These are phyloP conservation scores for Porites lobata DNA, from an alignment of 92 coral and sea anemone species.

Conservation along the genomic window DNA sequence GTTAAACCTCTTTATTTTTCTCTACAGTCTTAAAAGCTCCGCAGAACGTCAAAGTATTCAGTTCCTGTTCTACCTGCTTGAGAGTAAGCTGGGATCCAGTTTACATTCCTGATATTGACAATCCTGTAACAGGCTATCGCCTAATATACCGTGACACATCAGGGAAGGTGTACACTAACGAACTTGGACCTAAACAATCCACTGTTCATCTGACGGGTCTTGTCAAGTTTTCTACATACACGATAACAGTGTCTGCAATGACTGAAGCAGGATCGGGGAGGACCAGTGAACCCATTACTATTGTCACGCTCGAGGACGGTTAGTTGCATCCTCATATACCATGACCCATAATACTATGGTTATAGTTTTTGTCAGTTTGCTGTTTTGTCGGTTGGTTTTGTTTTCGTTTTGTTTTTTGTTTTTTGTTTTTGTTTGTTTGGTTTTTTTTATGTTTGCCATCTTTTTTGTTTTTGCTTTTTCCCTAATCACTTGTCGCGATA, in stretches of 20 bases:
- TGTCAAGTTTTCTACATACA: constrained; percentile 66
- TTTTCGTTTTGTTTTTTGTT: no score
- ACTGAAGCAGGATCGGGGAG: constrained; percentile 77
- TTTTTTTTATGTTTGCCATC: no score
- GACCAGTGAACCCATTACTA: constrained; percentile 59
- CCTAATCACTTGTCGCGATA: no score
- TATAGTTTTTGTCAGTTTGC: no score
- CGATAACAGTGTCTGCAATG: constrained; percentile 67
- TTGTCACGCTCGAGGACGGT: constrained; percentile 84
- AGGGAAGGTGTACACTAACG: constrained; percentile 18
- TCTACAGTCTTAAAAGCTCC: constrained; percentile 77
- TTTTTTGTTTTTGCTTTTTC: no score
- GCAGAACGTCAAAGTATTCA: constrained; percentile 64
- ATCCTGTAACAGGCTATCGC: constrained; percentile 53
- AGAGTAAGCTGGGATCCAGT: constrained; percentile 81
- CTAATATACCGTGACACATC: constrained; percentile 62
- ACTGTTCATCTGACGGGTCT: constrained; percentile 48
- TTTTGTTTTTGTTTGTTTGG: no score
- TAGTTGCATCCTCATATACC: neutral
- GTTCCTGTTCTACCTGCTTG: constrained; percentile 82
- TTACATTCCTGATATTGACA: constrained; percentile 22
- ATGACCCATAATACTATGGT: no score
- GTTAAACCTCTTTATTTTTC: neutral
- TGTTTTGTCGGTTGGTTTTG: no score
- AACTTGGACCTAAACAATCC: constrained; percentile 45